Evolutionary conservation across 2,113 vertebrate genomes (phyloP).

Genomic region (Apus apus): DNA sequence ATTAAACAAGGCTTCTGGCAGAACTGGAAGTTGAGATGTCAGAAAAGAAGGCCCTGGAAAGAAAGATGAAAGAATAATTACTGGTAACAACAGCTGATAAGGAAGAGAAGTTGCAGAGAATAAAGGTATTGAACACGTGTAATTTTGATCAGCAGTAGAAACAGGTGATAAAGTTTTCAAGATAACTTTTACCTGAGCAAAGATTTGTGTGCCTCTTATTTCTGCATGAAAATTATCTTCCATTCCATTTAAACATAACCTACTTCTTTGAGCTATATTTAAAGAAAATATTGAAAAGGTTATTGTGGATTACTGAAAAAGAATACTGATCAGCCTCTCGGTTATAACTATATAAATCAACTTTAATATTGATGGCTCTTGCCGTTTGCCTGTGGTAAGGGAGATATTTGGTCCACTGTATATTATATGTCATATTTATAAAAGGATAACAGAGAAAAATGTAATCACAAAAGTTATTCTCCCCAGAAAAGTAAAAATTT

Average conservation of each 20-base stretch:
- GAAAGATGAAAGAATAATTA: not conserved
- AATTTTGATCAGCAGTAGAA: not conserved
- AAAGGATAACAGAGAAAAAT: not conserved
- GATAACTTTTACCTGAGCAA: not conserved
- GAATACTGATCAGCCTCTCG: not conserved
- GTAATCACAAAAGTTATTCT: not conserved
- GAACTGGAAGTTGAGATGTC: not conserved
- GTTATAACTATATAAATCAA: not conserved
- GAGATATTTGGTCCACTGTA: not conserved
- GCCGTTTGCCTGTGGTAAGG: not conserved
- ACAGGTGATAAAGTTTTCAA: not conserved
- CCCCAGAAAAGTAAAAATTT: not conserved
- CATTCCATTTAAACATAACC: not conserved
- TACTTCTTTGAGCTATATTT: not conserved
- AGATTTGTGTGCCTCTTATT: not conserved
- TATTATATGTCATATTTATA: not conserved
- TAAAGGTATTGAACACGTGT: not conserved
- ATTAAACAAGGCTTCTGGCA: not conserved
- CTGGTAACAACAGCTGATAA: not conserved
- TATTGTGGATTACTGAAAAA: not conserved
- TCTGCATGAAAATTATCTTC: not conserved
- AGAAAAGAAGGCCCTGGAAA: not conserved
- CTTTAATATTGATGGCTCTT: not conserved
- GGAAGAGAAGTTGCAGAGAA: not conserved
- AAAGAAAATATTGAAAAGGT: not conserved